Evolutionary conservation across 2,888 invertebrate genomes (phyloP), one percentile per base, ranked within the genome.

Genomic region (Melipona bicolor): DNA sequence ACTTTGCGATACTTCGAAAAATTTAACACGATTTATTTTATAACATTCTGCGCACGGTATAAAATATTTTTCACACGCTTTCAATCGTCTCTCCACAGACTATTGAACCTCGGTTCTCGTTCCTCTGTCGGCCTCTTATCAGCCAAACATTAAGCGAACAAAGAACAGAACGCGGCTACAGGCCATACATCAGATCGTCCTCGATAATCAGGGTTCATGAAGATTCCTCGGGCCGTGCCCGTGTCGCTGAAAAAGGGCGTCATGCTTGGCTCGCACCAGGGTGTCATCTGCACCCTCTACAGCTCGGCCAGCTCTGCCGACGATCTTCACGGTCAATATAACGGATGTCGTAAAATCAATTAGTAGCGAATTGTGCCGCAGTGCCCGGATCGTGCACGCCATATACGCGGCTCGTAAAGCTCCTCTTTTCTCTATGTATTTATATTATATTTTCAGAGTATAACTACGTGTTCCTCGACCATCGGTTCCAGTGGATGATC

Each of bases 311-410:
- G 52, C 73, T 21, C 71, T 64, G 84, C 77, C 62, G 85, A 84
- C 85, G 82, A 89, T 92, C 91, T 93, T 92, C 92, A 93, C 90
- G 92, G 91, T 93, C 92, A 93, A 93, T 93, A 91, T 92, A 92
- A 91, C 90, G 85, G 82, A 86, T 85, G 84, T 91, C 91, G 89
- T 91, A 90, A 92, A 90, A 92, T 91, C 92, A 93, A 93, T 93
- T 93, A 92, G 91, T 89, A 86, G 91, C 89, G 92, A 92, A 93
- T 92, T 91, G 89, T 91, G 86, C 86, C 83, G 86, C 77, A 77
- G 88, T 43, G 43, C 86, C 88, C 86, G 88, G 81, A 87, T 85
- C 88, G 84, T 77, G 49, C 74, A 56, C 77, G 64, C 21, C 56
- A 59, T 70, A 62, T 79, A 81, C 61, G 75, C 59, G 21, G 70